phyloP scores from a whole-genome alignment of 2,113 vertebrate species.

The Sinosuthora webbiana region DNA sequence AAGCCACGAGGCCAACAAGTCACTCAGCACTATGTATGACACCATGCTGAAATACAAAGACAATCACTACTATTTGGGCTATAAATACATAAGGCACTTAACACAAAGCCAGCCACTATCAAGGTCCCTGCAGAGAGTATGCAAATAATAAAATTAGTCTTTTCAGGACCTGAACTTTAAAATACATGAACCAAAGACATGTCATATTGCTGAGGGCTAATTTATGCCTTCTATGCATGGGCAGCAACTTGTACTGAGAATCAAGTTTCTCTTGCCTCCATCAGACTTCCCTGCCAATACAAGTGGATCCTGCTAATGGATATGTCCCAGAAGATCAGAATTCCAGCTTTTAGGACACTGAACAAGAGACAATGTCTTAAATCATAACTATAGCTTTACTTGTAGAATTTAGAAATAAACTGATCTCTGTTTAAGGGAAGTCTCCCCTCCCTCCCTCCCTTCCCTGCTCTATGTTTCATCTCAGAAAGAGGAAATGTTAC shows the following conservation, averaged over 20 bases:
- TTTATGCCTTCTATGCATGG: not conserved
- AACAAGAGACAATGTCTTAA: not conserved
- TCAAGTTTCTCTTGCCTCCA: not conserved
- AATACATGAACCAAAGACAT: not conserved
- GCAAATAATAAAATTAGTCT: not conserved
- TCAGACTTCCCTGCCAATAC: not conserved
- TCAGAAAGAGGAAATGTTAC: not conserved
- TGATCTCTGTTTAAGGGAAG: not conserved
- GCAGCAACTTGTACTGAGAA: not conserved
- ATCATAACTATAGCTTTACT: not conserved
- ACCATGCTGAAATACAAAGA: not conserved
- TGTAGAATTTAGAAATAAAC: not conserved
- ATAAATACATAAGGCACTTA: not conserved
- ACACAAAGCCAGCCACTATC: not conserved
- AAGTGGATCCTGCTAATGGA: not conserved
- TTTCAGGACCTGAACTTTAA: not conserved
- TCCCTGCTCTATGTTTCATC: not conserved
- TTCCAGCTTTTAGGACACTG: not conserved
- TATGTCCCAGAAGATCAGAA: not conserved
- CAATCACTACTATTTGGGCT: not conserved
- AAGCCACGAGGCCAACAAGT: not conserved
- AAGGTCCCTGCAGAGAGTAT: not conserved
- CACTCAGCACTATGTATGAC: not conserved
- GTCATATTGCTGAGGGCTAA: not conserved
- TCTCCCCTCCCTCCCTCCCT: not conserved